Evolutionary conservation across 2,113 vertebrate species (phyloP), one percentile per base, ranked within the genome.

Genomic region (Nothocercus julius): DNA sequence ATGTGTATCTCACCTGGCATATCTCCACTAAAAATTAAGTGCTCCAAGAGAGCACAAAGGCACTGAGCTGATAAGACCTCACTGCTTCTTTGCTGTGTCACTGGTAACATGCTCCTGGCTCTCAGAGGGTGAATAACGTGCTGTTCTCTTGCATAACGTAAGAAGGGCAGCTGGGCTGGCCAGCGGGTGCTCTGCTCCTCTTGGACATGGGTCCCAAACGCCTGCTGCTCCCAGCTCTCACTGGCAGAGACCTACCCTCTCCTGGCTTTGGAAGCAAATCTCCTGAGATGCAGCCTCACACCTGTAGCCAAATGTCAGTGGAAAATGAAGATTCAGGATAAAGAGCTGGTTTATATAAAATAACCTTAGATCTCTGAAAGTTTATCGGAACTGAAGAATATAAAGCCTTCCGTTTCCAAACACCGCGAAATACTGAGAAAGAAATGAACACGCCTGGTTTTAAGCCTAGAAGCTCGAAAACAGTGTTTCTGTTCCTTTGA

Each of bases 21-120:
- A 32, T 51, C 7, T 85, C 7, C 36, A 45, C 40, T 68, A 75
- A 80, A 72, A 72, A 47, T 68, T 7, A 32, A 63, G 28, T 47
- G 7, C 21, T 85, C 42, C 34, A 8, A 54, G 42, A 74, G 3
- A 89, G 3, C 0, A 0, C n/a, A 53, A 1, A 34, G 19, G 5
- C 30, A 36, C 0, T 2, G 15, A 18, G 14, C 40, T 45, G 20
- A 36, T 20, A 38, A 88, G 74, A 82, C 8, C 7, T 84, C 59
- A 38, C 45, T 27, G 21, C 7, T 25, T 77, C 9, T 84, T 18
- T 72, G 45, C 34, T 75, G 30, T 69, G 69, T 49, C 32, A 70
- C 24, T 44, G 53, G n/a, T n/a, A 73, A 64, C 27, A 40, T 59
- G 30, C 14, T 87, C 30, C 63, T 68, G 10, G 30, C 61, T 89